Evolutionary conservation across 2,888 invertebrate genomes (phyloP).

Genomic region (Automeris io): DNA sequence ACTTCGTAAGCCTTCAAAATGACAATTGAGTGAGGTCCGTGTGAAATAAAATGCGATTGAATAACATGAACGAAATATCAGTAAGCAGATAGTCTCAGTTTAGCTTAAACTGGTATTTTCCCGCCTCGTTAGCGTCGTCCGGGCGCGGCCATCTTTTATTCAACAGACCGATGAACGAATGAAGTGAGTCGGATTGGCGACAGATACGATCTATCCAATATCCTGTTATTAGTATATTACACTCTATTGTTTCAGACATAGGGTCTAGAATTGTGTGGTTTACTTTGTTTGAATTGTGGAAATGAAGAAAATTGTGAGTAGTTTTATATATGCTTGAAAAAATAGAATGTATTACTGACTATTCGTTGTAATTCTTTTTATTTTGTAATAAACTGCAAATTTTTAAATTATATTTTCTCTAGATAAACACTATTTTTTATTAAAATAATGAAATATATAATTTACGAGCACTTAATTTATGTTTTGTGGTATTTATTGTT

Average conservation of each 20-base stretch:
- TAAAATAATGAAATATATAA: no score
- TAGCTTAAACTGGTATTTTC: constrained; percentile 40
- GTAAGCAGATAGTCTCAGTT: constrained; percentile 19
- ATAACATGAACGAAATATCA: constrained; percentile 5
- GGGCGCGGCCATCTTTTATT: constrained; percentile 50
- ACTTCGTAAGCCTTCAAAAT: no score
- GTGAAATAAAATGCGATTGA: background rate
- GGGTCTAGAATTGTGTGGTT: background rate
- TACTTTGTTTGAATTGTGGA: background rate
- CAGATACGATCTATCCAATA: background rate
- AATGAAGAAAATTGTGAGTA: constrained; percentile 3
- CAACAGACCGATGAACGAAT: constrained; percentile 45
- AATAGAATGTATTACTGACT: constrained; percentile 1
- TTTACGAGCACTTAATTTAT: no score
- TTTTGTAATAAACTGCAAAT: constrained; percentile 10
- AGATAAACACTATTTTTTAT: no score
- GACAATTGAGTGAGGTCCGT: no score
- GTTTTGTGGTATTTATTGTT: no score
- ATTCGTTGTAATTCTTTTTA: constrained; percentile 10
- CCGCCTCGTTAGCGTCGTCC: constrained; percentile 36
- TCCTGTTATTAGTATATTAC: background rate
- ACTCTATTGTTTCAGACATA: background rate
- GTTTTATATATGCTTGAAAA: background rate
- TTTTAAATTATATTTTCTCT: no score
- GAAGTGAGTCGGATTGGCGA: constrained; percentile 17